phyloP scores from a whole-genome alignment of 2,113 vertebrate species.

The Chrysemys picta region DNA sequence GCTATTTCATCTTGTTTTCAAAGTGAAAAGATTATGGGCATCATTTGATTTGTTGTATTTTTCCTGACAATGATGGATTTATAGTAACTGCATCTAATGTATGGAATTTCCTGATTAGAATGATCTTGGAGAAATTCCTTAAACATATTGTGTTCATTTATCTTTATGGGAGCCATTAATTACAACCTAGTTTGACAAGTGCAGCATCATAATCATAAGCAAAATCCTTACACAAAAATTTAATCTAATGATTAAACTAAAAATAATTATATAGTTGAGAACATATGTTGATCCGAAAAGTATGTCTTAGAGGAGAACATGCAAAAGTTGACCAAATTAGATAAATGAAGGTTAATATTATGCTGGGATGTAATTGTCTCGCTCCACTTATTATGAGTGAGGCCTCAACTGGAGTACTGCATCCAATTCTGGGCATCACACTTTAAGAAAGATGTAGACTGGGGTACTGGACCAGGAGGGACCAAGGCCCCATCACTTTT shows the following conservation, averaged over 20 bases:
- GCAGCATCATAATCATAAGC: not conserved
- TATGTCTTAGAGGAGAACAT: not conserved
- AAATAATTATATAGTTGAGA: conserved; percentile 56
- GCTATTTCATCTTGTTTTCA: not conserved
- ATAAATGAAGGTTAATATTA: conserved; percentile 50
- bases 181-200: not conserved
- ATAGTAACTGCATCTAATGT: not conserved
- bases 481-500: too few relatives aligned
- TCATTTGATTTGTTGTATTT: conserved; percentile 15
- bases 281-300: not conserved
- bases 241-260: conserved; percentile 12
- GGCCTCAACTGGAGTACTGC: not conserved
- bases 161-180: not conserved
- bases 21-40: not conserved
- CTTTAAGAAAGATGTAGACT: not conserved
- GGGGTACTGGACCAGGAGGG: too few relatives aligned
- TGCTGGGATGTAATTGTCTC: not conserved
- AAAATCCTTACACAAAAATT: not conserved
- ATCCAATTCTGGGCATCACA: not conserved
- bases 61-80: not conserved
- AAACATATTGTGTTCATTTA: not conserved
- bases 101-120: not conserved
- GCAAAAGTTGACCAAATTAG: conserved; percentile 32
- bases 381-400: not conserved
- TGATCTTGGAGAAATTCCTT: not conserved